Evolutionary conservation across 2,888 invertebrate genomes (phyloP).

Genomic region (Escarpia spicata): DNA sequence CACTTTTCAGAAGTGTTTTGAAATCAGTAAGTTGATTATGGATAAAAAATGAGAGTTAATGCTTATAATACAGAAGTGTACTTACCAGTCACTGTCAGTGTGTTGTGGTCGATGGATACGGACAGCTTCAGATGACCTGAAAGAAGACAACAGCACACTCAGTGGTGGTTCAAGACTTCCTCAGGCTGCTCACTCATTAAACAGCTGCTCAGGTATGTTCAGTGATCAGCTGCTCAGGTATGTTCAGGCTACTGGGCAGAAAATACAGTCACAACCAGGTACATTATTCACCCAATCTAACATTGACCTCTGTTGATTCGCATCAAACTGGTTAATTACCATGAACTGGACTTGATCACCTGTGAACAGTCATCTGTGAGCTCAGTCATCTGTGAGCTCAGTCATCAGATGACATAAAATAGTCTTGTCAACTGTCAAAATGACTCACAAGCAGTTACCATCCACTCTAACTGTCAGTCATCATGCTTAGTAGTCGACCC

Average conservation of each 20-base stretch:
- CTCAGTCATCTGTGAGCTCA: neutral
- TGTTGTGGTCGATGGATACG: neutral
- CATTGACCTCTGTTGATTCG: neutral
- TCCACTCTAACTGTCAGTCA: neutral
- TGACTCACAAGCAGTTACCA: neutral
- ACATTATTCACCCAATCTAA: neutral
- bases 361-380: neutral
- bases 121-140: neutral
- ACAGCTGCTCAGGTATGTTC: neutral
- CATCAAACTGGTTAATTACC: neutral
- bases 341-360: no score
- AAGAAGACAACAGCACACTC: neutral
- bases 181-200: neutral
- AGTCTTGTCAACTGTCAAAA: no score
- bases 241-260: neutral
- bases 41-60: neutral
- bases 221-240: no score
- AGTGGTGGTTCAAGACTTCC: neutral
- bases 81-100: conserved; percentile 1
- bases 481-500: neutral
- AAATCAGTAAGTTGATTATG: no score
- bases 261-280: neutral
- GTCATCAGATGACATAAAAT: no score
- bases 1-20: no score
- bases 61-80: neutral